Evolutionary conservation across 2,113 vertebrate species (phyloP).

Genomic region (Pteruthius melanotis): DNA sequence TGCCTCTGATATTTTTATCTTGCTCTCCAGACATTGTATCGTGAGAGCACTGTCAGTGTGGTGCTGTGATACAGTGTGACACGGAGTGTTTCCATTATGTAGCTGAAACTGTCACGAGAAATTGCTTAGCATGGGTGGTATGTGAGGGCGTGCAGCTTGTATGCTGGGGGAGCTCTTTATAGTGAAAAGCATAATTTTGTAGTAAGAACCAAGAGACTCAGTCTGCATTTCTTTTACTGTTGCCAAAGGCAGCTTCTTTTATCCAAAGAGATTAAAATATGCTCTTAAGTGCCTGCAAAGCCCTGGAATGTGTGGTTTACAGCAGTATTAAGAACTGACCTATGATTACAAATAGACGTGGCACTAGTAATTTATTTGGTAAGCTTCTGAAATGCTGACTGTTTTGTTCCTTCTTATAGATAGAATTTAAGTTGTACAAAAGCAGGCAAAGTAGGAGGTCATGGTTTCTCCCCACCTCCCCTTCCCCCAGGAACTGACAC

Average conservation of each 20-base stretch:
- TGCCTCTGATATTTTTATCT: slow-evolving; percentile 18
- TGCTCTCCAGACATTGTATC: background rate
- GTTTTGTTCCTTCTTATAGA: slow-evolving; percentile 38
- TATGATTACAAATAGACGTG: slow-evolving; percentile 33
- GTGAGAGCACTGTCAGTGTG: background rate
- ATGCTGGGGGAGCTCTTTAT: background rate
- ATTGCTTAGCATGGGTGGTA: slow-evolving; percentile 8
- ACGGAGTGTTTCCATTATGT: background rate
- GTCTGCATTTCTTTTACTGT: slow-evolving; percentile 15
- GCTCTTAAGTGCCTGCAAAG: background rate
- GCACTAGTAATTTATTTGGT: slow-evolving; percentile 23
- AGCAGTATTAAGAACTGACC: slow-evolving; percentile 23
- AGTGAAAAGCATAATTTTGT: background rate
- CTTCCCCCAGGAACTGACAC: slow-evolving; percentile 11
- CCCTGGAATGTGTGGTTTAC: slow-evolving; percentile 20
- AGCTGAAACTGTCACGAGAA: slow-evolving; percentile 38
- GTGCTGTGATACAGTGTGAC: background rate
- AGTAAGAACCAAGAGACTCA: background rate
- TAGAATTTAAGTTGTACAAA: slow-evolving; percentile 25
- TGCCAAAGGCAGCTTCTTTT: slow-evolving; percentile 5
- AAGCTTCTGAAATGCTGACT: slow-evolving; percentile 52
- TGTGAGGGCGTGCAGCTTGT: slow-evolving; percentile 10
- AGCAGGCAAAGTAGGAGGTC: background rate
- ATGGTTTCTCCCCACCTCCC: background rate
- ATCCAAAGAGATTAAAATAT: background rate